Base-by-base conservation (phyloP, 1,140 invertebrate species). In the Drosophila miranda region DNA sequence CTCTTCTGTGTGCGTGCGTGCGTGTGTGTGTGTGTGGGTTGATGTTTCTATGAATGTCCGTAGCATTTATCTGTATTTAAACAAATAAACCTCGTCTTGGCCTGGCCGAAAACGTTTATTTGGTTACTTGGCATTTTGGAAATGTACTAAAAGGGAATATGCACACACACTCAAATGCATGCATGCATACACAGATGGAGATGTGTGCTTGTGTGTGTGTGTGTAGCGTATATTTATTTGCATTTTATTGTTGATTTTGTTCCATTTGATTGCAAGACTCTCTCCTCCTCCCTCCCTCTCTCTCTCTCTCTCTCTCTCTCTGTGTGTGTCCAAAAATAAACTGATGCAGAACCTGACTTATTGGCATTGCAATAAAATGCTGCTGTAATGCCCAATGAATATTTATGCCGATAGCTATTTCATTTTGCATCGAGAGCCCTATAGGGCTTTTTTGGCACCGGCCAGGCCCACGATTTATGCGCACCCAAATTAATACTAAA, bases 181-280 rank as follows among this genome's bases (percentile, higher is more conserved):
- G 34, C 34, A 38, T 13, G 11, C 3, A 38, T 13, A 38, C 11
- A 38, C 3, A 38, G 46, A 38, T 11, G 11, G 11, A n/a, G 9
- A 8, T 30, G 58, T 44, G 16, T 16, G 57, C 23, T 34, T 60
- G 30, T 43, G 16, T 43, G 51, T 68, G 51, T 68, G 42, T 67
- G 64, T 64, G 16, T 71, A 55, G 19, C 23, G 55, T 71, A 79
- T 80, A 84, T 84, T 84, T 84, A 86, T 84, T 86, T 84, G 82
- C 77, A 84, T 86, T 86, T 84, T 84, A 84, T 80, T 84, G 80
- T 86, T 84, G 80, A 84, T 84, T 84, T 86, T 86, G 73, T 77
- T 81, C 73, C 80, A 74, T 84, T 84, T 84, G 80, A 84, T 84
- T 84, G 81, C 80, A 80, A 75, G 58, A 53, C 59, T 43, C 46